These are phyloP conservation scores for Panzeria rudis DNA, from an alignment of 2,888 invertebrate species.

Conservation along the genomic window DNA sequence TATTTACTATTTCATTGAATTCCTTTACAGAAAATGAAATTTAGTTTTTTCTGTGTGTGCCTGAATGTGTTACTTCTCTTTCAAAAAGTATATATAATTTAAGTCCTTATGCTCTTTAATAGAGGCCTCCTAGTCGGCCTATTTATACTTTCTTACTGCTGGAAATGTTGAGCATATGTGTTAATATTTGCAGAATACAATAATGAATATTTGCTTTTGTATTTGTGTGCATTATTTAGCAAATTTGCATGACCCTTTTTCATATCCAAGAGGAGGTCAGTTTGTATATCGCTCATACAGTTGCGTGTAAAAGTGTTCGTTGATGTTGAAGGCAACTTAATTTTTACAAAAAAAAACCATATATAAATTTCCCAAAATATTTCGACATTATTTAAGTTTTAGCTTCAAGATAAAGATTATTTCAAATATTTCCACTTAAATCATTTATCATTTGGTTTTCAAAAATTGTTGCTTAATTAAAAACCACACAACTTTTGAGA, in stretches of 20 bases:
- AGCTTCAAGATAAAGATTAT: too few relatives aligned
- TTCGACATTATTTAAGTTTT: not conserved
- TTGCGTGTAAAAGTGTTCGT: not conserved
- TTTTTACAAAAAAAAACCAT: too few relatives aligned
- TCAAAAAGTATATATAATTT: too few relatives aligned
- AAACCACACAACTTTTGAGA: too few relatives aligned
- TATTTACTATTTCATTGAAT: too few relatives aligned
- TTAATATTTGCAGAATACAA: not conserved
- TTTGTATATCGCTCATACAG: not conserved
- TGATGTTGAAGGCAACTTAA: not conserved
- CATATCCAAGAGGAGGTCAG: not conserved
- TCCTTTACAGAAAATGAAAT: too few relatives aligned
- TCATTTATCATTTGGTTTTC: too few relatives aligned
- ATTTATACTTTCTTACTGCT: not conserved
- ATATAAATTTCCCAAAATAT: not conserved
- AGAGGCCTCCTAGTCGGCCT: not conserved
- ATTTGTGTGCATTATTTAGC: not conserved
- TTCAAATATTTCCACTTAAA: too few relatives aligned
- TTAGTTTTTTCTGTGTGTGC: too few relatives aligned
- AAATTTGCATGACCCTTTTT: not conserved
- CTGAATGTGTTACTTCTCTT: too few relatives aligned
- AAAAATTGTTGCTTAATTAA: too few relatives aligned
- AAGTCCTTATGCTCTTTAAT: too few relatives aligned
- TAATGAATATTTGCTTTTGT: constrained; percentile 4
- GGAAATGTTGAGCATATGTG: not conserved